Percentiles rank a stretch among this genome's conserved stretches.
Evolutionary conservation across 37 sponge, comb jelly and placozoan species (phyloP).

Genomic region (Agelas oroides): DNA sequence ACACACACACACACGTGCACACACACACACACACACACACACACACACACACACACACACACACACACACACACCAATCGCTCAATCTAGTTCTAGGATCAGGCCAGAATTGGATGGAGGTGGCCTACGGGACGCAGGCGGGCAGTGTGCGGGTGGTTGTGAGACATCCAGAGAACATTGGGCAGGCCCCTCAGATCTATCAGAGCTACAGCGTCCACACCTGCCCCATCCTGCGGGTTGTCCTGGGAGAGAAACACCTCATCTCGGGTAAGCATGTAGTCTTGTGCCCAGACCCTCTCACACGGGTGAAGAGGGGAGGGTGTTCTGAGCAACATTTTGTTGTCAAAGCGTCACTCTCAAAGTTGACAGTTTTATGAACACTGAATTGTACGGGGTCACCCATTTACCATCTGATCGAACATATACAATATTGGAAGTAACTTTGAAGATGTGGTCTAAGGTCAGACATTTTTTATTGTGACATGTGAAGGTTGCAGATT

Average conservation of each 20-base stretch:
- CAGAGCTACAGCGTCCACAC: constrained; percentile 95
- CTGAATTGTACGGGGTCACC: too few species aligned
- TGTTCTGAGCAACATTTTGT: too few species aligned
- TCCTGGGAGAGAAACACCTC: constrained; percentile 96
- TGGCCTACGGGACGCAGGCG: constrained; percentile 94
- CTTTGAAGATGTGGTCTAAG: too few species aligned
- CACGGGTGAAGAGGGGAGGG: neutral
- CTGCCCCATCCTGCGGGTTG: constrained; percentile 78
- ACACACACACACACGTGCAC: neutral
- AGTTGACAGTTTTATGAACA: too few species aligned
- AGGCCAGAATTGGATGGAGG: constrained; percentile 92
- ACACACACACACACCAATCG: neutral
- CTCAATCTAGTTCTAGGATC: constrained; percentile 21
- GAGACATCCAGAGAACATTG: constrained; percentile 97
- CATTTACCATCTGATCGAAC: too few species aligned
- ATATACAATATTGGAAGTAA: too few species aligned
- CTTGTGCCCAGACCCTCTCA: too few species aligned
- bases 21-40: constrained; percentile 8
- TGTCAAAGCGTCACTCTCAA: too few species aligned
- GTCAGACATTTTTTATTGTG: too few species aligned
- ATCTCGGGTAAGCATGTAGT: constrained; percentile 91
- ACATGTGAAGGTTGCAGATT: too few species aligned
- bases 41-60: neutral
- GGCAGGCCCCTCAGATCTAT: constrained; percentile 93
- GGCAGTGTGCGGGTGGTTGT: constrained; percentile 91